Percentiles rank a stretch among this genome's conserved stretches.
Evolutionary conservation across 2,888 invertebrate species (phyloP).

Genomic region (Campoletis raptor): DNA sequence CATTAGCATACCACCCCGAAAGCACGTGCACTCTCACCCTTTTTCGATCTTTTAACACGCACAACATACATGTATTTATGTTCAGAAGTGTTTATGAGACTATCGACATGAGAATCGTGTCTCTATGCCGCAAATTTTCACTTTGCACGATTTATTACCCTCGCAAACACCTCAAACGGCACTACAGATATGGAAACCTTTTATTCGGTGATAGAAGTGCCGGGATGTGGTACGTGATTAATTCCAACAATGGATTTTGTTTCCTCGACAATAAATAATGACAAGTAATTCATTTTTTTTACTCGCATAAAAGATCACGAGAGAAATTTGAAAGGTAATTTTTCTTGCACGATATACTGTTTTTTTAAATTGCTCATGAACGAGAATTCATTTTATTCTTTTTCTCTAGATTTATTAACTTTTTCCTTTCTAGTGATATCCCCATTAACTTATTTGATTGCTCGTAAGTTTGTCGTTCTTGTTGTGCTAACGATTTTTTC

Average conservation of each 20-base stretch:
- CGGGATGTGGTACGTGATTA: background rate
- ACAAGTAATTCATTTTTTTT: background rate
- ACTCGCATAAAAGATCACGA: background rate
- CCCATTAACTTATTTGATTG: no score
- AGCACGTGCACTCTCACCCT: constrained; percentile 51
- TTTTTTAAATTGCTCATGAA: no score
- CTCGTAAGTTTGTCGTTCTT: no score
- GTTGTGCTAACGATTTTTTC: no score
- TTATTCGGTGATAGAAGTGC: background rate
- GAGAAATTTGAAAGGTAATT: background rate
- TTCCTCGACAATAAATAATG: background rate
- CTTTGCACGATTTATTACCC: constrained; percentile 9
- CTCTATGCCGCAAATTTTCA: constrained; percentile 10
- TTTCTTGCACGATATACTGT: background rate
- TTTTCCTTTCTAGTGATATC: background rate
- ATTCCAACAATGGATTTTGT: background rate
- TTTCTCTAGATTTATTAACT: background rate
- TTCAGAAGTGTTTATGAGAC: background rate
- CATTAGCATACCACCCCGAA: constrained; percentile 63
- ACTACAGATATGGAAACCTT: background rate
- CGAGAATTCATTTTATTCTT: no score
- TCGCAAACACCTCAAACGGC: background rate
- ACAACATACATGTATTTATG: constrained; percentile 15
- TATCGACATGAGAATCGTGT: background rate
- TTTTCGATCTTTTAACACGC: constrained; percentile 41